Base-by-base conservation (phyloP, 2,113 vertebrate genomes). In the Piaya cayana region DNA sequence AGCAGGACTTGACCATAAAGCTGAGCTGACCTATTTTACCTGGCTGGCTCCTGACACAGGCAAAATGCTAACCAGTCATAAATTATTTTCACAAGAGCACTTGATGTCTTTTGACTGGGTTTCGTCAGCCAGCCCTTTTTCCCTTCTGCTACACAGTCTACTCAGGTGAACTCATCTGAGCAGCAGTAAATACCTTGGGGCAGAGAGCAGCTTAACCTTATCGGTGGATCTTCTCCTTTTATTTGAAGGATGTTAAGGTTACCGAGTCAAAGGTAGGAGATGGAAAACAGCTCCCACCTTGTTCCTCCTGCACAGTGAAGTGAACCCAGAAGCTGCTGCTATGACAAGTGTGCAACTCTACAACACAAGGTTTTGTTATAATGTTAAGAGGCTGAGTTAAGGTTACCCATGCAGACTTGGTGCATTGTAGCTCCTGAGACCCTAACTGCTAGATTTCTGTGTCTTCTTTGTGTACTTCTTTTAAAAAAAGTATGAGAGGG, bases 151-250 rank as follows among this genome's bases (percentile, higher is more conserved):
- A 37, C 5, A 9, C 34, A 30, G 34, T 29, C 56, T 70, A 63
- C 21, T 32, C 62, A 80, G 71, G 72, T 83, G 88, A 95, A 74
- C 29, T 92, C 52, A n/a, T 43, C 63, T 80, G 92, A 94, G 71
- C 85, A 86, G 75, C 16, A 27, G 36, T 37, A 67, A 83, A 83
- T 36, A 49, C 56, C 86, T 59, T 0, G 67, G 68, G 96, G 43
- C 64, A 92, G 56, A 74, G 68, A 88, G 47, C 71, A 83, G 88
- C 64, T 63, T 90, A 85, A 94, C 85, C 72, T 88, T 92, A 63
- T 75, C 76, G 52, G 68, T 19, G 47, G 19, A 68, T 70, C 16
- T 60, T 64, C 37, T n/a, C 32, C 60, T 36, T 85, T 49, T 13
- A 8, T 65, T 68, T 77, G 71, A 79, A 58, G 59, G 49, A 68